A percentile compares a stretch with the other conserved stretches of the same genome.
These are phyloP conservation scores for Mythimna ferrago DNA, from an alignment of 2,888 invertebrate species.

Conservation along the genomic window DNA sequence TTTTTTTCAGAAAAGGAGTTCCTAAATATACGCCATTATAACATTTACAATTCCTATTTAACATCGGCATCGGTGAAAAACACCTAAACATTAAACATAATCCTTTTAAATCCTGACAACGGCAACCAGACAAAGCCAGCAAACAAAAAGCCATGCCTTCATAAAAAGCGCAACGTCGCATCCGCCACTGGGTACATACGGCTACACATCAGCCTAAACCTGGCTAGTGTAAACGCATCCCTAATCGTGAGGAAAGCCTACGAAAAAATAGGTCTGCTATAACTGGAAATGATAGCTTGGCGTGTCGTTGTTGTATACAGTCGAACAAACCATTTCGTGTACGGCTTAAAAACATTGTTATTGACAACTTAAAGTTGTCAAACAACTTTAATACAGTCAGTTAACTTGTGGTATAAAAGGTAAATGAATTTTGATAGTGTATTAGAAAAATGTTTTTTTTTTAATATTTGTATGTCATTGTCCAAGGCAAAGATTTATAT, in stretches of 20 bases:
- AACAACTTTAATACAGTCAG: background rate
- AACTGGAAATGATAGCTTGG: background rate
- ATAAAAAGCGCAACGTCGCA: constrained; percentile 52
- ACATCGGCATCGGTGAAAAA: background rate
- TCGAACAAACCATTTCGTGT: background rate
- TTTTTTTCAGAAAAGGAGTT: too few relatives aligned
- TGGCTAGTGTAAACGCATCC: background rate
- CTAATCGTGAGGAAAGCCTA: too few relatives aligned
- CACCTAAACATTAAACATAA: background rate
- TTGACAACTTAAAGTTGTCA: background rate
- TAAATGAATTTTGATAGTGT: too few relatives aligned
- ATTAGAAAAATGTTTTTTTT: too few relatives aligned
- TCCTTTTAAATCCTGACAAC: constrained; percentile 10
- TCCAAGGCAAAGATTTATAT: too few relatives aligned
- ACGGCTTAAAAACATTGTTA: too few relatives aligned
- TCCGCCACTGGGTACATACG: constrained; percentile 1
- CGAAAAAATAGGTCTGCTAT: background rate
- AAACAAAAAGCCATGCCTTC: constrained; percentile 42
- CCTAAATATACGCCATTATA: too few relatives aligned
- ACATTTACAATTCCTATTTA: too few relatives aligned
- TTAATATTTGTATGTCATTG: too few relatives aligned
- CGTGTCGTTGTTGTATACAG: constrained; percentile 2
- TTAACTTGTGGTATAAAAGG: too few relatives aligned
- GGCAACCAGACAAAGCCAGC: constrained; percentile 10
- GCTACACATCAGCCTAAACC: background rate